Evolutionary conservation across 2,113 vertebrate genomes (phyloP), one percentile per base, ranked within the genome.

Genomic region (Talpa occidentalis): DNA sequence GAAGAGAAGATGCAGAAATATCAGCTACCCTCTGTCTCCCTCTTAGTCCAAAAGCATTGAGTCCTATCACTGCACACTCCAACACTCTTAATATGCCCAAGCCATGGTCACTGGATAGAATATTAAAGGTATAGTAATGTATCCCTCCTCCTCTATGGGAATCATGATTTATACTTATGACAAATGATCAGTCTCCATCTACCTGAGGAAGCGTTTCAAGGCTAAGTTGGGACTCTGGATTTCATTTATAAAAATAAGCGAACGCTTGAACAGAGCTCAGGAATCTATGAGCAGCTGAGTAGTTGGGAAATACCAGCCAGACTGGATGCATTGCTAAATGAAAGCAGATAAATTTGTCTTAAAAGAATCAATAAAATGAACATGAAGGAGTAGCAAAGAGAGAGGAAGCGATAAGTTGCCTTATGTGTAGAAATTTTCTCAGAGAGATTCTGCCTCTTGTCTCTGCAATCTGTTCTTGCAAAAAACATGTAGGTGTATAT

Each of bases 331-430:
- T 78, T 87, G 80, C 37, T 92, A 95, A 96, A 91, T 74, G 62
- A 81, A 95, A 96, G 87, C 66, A 96, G 87, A 96, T 94, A 77
- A 77, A 96, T 94, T 80, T 95, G 88, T 81, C 96, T 92, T 4
- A 78, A 85, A 95, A 73, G 78, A 93, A 94, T 95, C 92, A 94
- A 96, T 97, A 93, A 96, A 89, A 91, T 67, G 69, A 96, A 80
- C 70, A 94, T 84, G 35, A 94, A 93, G 64, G 62, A 91, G 40
- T 69, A 91, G 42, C 76, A 44, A 40, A 77, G 67, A 90, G 76
- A 89, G 32, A 74, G 88, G 92, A 96, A 90, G 78, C 0, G 10
- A 69, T 95, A 94, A 88, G 90, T 72, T 11, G 40, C 76, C 92
- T 90, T 90, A 73, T 77, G 67, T 88, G 88, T 77, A 54, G 59